Evolutionary conservation across 2,797 vertebrate genomes (phyloP), one percentile per base, ranked within the genome.

Genomic region (Rhodeus uyekii): DNA sequence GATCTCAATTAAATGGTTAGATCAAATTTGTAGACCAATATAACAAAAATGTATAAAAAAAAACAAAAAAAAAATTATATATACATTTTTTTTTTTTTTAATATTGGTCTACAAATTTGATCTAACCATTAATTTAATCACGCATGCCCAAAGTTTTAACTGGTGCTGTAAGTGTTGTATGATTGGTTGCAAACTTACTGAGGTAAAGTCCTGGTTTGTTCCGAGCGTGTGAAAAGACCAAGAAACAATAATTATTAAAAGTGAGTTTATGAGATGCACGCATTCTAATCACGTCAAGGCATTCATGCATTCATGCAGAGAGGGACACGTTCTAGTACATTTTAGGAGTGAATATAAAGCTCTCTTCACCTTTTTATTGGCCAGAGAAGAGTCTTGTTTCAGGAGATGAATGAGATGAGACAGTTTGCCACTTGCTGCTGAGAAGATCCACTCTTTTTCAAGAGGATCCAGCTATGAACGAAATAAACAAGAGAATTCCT

Each of bases 381-480:
- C 94, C 80, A 96, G 88, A 0, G 93, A 86, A 3, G 93, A 92
- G 63, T 96, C 95, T 87, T 94, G 93, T 76, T 89, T 87, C 83
- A 96, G 94, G 78, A 96, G 93, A 84, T 94, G 90, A 22, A 86
- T 93, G 82, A 96, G 93, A 84, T 94, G 88, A 19, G 91, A 82
- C 39, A 95, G 90, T 60, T 91, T 89, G 76, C 93, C 95, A 1
- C 93, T 92, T 0, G 95, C 95, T 1, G 94, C 94, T 0, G 91
- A 94, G 87, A 95, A 95, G 86, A 96, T 94, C 95, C 95, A 96
- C 76, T 95, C 94, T 86, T 95, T 96, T 84, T 95, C 95, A 86
- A 93, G 81, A 0, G 95, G 94, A 86, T 96, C 95, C 92, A 95
- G 89, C 95, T 96, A 55, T 16, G 3, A 39, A 60, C 27, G 44